Base-by-base conservation (phyloP, 2,888 invertebrate genomes). In the Serrognathus titanus region DNA sequence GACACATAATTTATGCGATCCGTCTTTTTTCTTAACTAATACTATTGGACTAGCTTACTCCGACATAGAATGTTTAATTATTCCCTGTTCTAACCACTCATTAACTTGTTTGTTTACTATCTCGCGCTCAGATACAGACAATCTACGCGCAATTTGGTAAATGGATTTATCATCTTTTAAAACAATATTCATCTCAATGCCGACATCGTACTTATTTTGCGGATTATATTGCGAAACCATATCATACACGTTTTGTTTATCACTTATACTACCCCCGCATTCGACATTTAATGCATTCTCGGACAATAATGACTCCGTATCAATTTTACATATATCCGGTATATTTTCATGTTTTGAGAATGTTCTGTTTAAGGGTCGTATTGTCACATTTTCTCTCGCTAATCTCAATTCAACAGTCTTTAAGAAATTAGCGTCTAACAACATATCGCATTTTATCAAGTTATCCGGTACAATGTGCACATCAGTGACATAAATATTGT, bases 41-140 rank as follows among this genome's bases (percentile, higher is more conserved):
- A 72, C 68, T 2, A 71, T 59, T 2, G 70, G 64, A 45, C 70
- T 73, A 2, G 73, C 66, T 53, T 69, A 75, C 9, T 72, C 71
- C 0, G 74, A 74, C 12, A 43, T 47, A 11, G 70, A 69, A 1
- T 65, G 66, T 45, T 64, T 60, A n/a, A 75, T 63, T 1, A 75
- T 67, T 6, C 66, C 69, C 4, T 69, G 61, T 2, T 62, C 24
- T 10, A 72, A n/a, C 72, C 74, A 74, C n/a, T 58, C 47, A 1
- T 64, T 51, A 24, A 75, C 63, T 57, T 69, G 69, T 0, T 58
- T 39, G 6, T 72, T 63, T 0, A 75, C 69, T 39, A 60, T 60
- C n/a, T 59, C 41, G 24, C 62, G 64, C 48, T 72, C 68, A 3
- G 39, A 8, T 0, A 50, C 48, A 0, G 69, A 57, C 36, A 72